Conservation (phyloP, 2,888 invertebrate genomes). For the Melinopterus prodromus region DNA sequence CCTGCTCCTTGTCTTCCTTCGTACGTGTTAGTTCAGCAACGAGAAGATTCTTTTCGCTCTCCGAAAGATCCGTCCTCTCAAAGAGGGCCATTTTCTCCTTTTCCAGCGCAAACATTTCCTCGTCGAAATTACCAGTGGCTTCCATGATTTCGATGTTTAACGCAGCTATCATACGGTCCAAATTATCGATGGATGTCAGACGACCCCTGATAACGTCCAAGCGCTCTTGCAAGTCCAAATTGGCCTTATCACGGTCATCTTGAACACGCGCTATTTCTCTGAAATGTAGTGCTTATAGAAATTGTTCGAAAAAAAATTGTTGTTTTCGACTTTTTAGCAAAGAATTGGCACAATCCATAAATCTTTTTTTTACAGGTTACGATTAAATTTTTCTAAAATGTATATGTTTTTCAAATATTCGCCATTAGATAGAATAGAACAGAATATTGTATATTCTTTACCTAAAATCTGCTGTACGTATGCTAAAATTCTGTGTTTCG, state of each 20-base stretch:
- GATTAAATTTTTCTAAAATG: too few species aligned
- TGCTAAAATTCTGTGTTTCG: too few species aligned
- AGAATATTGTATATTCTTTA: too few species aligned
- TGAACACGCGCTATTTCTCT: conserved; percentile 43
- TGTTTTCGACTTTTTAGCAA: too few species aligned
- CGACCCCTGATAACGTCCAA: conserved; percentile 36
- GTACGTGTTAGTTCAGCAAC: conserved; percentile 46
- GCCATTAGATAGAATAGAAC: too few species aligned
- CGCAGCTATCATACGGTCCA: conserved; percentile 50
- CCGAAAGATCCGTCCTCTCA: conserved; percentile 35
- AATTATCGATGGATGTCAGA: conserved; percentile 45
- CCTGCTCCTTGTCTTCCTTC: conserved; percentile 43
- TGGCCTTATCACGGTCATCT: conserved; percentile 41
- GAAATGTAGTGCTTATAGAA: conserved; percentile 9
- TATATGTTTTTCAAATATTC: too few species aligned
- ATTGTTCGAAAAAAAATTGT: neutral
- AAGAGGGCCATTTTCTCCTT: conserved; percentile 45
- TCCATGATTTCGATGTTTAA: conserved; percentile 52
- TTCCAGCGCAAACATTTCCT: conserved; percentile 47
- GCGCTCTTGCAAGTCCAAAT: conserved; percentile 39
- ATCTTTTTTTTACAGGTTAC: too few species aligned
- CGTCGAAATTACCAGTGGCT: conserved; percentile 47
- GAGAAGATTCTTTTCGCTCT: conserved; percentile 36
- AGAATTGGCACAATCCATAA: too few species aligned
- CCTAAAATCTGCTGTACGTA: too few species aligned